phyloP scores from a whole-genome alignment of 2,797 vertebrate species.

The Morus bassanus region DNA sequence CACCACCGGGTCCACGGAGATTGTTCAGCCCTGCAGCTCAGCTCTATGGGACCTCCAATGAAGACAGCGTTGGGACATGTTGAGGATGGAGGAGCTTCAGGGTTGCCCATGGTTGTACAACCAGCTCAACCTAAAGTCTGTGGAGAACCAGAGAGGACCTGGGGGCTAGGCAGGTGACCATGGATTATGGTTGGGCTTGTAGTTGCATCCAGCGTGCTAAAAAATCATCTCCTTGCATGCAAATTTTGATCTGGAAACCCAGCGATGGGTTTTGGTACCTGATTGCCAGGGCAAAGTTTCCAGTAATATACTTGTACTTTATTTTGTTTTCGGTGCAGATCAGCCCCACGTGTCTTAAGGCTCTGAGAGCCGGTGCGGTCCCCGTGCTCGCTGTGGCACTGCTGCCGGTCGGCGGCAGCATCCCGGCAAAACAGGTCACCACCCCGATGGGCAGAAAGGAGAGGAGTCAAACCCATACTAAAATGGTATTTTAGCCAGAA shows the following conservation, averaged over 20 bases:
- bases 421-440: neutral
- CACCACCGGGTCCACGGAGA: neutral
- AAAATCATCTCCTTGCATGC: neutral
- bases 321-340: neutral
- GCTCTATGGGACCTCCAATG: neutral
- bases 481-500: neutral
- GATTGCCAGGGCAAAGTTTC: neutral
- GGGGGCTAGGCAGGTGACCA: rapidly evolving
- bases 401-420: rapidly evolving
- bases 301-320: neutral
- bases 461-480: neutral
- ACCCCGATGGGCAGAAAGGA: neutral
- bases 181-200: neutral
- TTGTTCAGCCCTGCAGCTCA: neutral
- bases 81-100: neutral
- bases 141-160: neutral
- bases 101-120: neutral
- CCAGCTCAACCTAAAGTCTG: neutral
- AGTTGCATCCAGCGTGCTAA: rapidly evolving
- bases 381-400: rapidly evolving
- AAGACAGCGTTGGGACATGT: neutral
- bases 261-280: neutral
- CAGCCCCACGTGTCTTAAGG: neutral
- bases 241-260: neutral
- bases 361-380: rapidly evolving